Base-by-base conservation (phyloP, 2,113 vertebrate species). In the Gobiocypris rarus region DNA sequence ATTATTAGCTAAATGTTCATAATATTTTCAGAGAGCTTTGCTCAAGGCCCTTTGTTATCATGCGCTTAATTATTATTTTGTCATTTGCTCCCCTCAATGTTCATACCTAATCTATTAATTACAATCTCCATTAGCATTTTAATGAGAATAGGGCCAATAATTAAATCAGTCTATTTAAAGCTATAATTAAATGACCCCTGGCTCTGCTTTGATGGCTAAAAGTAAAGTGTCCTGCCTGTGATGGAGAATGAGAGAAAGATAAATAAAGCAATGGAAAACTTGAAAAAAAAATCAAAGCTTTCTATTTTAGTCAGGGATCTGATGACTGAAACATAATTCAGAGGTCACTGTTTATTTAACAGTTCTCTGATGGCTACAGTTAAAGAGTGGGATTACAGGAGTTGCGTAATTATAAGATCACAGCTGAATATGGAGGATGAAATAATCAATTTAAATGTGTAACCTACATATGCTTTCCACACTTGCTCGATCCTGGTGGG, bases 101-200 rank as follows among this genome's bases (percentile, higher is more conserved):
- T 93, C 93, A 94, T 94, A 93, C 92, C 91, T 90, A 95, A 94
- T 96, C 93, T 94, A 94, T 95, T 95, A 95, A 96, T 96, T 96
- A 95, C 93, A 94, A 94, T 93, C 92, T 91, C 92, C 92, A 95
- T 96, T 96, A 95, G 92, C 94, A 95, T 96, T 95, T 96, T 95
- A 95, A 96, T 95, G 92, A 95, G 93, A 93, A 92, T 90, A 91
- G 89, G 93, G 89, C 90, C 93, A 93, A 94, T 95, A 95, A 96
- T 96, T 96, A 95, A 94, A 95, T 95, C 93, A 93, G 90, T 85
- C 84, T 95, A 93, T 94, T 94, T 93, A 73, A 92, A 93, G 83
- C 91, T 91, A 88, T 94, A 92, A 95, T 95, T 94, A 95, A 95
- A 94, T 94, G 94, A 94, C 92, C 79, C 92, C 94, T 93, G 92